Conservation (phyloP, 53 echinoderm and acorn worm genomes). For the Actinopyga echinites region DNA sequence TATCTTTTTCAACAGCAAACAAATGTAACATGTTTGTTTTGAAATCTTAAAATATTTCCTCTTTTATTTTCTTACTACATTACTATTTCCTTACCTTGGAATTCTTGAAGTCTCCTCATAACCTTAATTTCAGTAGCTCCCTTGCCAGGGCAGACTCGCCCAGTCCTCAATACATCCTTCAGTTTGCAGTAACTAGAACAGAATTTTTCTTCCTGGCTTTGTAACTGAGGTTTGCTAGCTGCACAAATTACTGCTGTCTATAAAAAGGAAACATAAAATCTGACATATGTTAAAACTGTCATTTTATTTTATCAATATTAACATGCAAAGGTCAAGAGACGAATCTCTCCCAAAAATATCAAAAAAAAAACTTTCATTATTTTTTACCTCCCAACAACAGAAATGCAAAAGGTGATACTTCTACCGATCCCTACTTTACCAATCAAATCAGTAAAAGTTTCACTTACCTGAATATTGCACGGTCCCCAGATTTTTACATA, state of each 20-base stretch:
- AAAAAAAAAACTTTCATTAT: no score
- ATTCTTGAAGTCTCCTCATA: background rate
- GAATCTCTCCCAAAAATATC: no score
- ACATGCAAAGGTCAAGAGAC: no score
- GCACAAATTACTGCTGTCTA: slow-evolving; percentile 1
- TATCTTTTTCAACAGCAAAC: no score
- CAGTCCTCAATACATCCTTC: background rate
- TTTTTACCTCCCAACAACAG: no score
- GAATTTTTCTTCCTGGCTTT: slow-evolving; percentile 3
- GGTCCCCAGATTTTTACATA: background rate
- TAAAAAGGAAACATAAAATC: background rate
- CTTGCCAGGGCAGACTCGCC: background rate
- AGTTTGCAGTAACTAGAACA: background rate
- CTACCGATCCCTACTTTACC: no score
- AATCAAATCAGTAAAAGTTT: background rate
- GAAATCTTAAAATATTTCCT: no score
- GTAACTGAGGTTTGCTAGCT: background rate
- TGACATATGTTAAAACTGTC: no score
- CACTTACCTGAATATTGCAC: background rate
- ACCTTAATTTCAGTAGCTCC: slow-evolving; percentile 1
- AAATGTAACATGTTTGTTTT: no score
- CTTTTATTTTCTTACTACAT: no score
- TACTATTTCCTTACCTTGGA: background rate
- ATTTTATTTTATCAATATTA: no score
- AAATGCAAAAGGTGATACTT: no score